Evolutionary conservation across 1,140 invertebrate genomes (phyloP).

Genomic region (Bicyclus anynana): DNA sequence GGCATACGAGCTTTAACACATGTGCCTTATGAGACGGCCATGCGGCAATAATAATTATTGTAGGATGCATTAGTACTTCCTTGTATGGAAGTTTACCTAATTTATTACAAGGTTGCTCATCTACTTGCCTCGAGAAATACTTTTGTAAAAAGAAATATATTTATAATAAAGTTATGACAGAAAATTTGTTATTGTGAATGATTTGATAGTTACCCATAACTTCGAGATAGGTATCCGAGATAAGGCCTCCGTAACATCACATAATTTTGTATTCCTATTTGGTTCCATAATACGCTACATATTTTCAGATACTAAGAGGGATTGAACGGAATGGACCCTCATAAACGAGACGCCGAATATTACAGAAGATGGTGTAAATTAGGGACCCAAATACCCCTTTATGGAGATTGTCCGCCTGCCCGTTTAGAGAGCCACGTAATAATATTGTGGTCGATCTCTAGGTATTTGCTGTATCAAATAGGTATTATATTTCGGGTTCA

Average conservation of each 20-base stretch:
- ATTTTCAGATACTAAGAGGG: slow-evolving; percentile 28
- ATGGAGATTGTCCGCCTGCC: slow-evolving; percentile 64
- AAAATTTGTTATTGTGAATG: too few relatives aligned
- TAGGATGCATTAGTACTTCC: too few relatives aligned
- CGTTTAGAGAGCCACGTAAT: slow-evolving; percentile 64
- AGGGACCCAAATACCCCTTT: slow-evolving; percentile 69
- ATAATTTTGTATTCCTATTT: not conserved
- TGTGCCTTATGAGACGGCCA: too few relatives aligned
- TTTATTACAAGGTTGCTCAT: too few relatives aligned
- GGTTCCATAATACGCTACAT: slow-evolving; percentile 20
- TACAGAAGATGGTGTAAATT: slow-evolving; percentile 70
- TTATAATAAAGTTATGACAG: too few relatives aligned
- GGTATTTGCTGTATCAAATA: slow-evolving; percentile 40
- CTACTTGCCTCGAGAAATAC: too few relatives aligned
- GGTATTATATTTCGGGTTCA: not conserved
- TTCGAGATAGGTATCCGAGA: too few relatives aligned
- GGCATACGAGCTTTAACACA: too few relatives aligned
- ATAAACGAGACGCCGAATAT: slow-evolving; percentile 58
- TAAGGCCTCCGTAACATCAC: not conserved
- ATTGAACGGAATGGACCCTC: slow-evolving; percentile 42
- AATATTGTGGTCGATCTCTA: slow-evolving; percentile 59
- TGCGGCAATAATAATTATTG: too few relatives aligned
- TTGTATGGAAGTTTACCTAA: too few relatives aligned
- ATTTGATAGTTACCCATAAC: too few relatives aligned
- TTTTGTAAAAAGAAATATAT: too few relatives aligned